Evolutionary conservation across 2,888 invertebrate genomes (phyloP).

Genomic region (Galerucella nymphaeae): DNA sequence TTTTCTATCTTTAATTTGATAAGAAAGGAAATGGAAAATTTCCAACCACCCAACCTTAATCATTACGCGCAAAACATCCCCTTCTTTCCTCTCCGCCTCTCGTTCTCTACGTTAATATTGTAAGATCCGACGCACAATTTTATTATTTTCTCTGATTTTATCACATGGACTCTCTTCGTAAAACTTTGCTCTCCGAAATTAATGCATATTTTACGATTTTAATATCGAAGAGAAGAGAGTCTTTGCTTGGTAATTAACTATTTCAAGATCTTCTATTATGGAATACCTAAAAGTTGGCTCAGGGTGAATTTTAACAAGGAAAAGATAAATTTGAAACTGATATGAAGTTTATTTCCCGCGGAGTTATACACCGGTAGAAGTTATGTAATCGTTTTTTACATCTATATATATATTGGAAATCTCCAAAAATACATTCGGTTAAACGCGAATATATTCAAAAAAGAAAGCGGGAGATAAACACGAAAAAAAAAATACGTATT

Average conservation of each 20-base stretch:
- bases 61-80: slow-evolving; percentile 48
- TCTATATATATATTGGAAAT: neutral
- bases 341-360: slow-evolving; percentile 22
- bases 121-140: slow-evolving; percentile 61
- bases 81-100: slow-evolving; percentile 34
- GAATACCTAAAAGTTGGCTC: slow-evolving; percentile 38
- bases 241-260: slow-evolving; percentile 59
- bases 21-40: neutral
- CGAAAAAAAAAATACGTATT: slow-evolving; percentile 43
- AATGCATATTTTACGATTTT: slow-evolving; percentile 63
- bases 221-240: slow-evolving; percentile 54
- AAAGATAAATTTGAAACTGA: slow-evolving; percentile 29
- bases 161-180: slow-evolving; percentile 59
- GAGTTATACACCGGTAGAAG: slow-evolving; percentile 21
- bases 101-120: slow-evolving; percentile 53
- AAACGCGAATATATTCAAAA: slow-evolving; percentile 13
- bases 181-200: slow-evolving; percentile 60
- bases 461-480: slow-evolving; percentile 33
- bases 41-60: slow-evolving; percentile 20
- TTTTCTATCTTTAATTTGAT: neutral
- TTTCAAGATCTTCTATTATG: slow-evolving; percentile 57
- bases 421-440: neutral
- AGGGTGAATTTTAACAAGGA: slow-evolving; percentile 27
- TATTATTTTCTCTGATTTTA: slow-evolving; percentile 62
- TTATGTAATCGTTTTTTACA: neutral